phyloP scores from a whole-genome alignment of 1,140 invertebrate genomes.

The Drosophila santomea region DNA sequence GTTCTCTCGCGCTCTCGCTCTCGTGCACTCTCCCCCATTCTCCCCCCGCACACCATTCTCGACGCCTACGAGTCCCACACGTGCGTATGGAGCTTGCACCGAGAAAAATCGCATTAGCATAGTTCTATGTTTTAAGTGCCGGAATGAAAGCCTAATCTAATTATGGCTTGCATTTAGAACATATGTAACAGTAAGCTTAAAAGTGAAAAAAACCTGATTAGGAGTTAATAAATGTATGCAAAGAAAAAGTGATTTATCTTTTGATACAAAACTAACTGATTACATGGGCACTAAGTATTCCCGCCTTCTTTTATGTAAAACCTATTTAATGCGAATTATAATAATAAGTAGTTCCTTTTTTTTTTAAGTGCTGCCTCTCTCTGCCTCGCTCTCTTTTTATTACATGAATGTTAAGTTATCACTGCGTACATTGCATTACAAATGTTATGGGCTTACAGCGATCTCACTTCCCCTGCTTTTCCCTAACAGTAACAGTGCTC shows the following conservation, averaged over 20 bases:
- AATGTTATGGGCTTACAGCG: constrained; percentile 20
- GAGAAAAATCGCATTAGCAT: neutral
- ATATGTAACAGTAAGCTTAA: too few relatives aligned
- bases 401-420: constrained; percentile 1
- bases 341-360: too few relatives aligned
- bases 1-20: constrained; percentile 14
- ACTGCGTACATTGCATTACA: constrained; percentile 3
- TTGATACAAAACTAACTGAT: too few relatives aligned
- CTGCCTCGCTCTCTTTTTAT: constrained; percentile 9
- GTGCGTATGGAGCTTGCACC: constrained; percentile 49
- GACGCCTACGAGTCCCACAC: constrained; percentile 33
- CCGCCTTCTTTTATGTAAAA: neutral
- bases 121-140: neutral
- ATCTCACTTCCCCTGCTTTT: neutral
- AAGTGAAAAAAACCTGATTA: too few relatives aligned
- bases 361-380: constrained; percentile 14
- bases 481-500: neutral
- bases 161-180: too few relatives aligned
- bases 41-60: neutral
- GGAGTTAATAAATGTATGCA: too few relatives aligned
- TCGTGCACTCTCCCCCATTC: neutral
- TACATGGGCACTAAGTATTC: too few relatives aligned
- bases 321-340: neutral
- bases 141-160: too few relatives aligned
- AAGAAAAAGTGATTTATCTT: too few relatives aligned